phyloP scores from a whole-genome alignment of 2,797 vertebrate genomes.

The Tiaroga cobitis region DNA sequence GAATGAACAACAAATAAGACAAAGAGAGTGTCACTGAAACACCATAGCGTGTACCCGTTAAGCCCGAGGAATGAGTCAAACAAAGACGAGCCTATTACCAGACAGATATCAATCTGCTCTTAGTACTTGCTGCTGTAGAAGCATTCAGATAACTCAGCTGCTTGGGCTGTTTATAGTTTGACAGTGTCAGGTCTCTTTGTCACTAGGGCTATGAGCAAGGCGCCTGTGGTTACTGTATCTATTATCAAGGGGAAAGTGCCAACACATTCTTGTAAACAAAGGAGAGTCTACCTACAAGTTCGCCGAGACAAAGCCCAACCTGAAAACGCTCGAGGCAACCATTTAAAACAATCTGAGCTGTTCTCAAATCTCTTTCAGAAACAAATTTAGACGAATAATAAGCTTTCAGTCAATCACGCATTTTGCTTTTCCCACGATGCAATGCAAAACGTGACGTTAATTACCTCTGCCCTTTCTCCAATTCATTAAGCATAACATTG shows the following conservation, averaged over 20 bases:
- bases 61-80: conserved; percentile 39
- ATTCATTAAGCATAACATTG: conserved; percentile 80
- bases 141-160: conserved; percentile 51
- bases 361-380: conserved; percentile 28
- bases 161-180: conserved; percentile 55
- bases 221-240: conserved; percentile 64
- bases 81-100: conserved; percentile 41
- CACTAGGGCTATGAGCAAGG: conserved; percentile 52
- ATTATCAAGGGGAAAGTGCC: conserved; percentile 60
- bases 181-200: conserved; percentile 55
- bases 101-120: conserved; percentile 48
- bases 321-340: conserved; percentile 14
- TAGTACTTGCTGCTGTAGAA: conserved; percentile 40
- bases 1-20: conserved; percentile 6
- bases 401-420: not conserved
- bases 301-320: conserved; percentile 40
- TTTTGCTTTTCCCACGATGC: not conserved
- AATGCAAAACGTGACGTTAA: conserved; percentile 68
- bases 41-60: not conserved
- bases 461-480: conserved; percentile 78
- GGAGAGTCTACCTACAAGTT: conserved; percentile 55
- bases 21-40: conserved; percentile 18
- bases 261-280: conserved; percentile 62
- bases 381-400: conserved; percentile 9
- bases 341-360: not conserved